Conservation (phyloP, 2,888 invertebrate species). For the Alsophila aescularia region DNA sequence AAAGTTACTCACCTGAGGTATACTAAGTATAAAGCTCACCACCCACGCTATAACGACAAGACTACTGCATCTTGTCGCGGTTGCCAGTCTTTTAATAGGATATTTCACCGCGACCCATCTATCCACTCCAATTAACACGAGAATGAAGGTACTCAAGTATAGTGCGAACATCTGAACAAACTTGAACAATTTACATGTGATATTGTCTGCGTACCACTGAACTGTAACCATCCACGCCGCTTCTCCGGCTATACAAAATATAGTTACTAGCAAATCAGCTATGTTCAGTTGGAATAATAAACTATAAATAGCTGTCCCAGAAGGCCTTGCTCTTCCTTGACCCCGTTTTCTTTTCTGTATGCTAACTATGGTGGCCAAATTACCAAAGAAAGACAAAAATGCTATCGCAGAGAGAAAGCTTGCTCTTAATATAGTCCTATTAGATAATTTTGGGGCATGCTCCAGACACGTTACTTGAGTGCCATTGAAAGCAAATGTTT, state of each 20-base stretch:
- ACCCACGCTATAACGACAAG: conserved; percentile 89
- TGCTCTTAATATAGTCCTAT: conserved; percentile 86
- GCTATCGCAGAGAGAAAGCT: conserved; percentile 89
- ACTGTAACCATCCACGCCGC: conserved; percentile 92
- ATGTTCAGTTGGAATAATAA: conserved; percentile 92
- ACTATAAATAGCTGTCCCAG: conserved; percentile 89
- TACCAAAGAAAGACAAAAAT: conserved; percentile 88
- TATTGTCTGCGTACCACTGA: conserved; percentile 91
- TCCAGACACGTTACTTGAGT: conserved; percentile 77
- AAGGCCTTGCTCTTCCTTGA: conserved; percentile 83
- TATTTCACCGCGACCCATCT: conserved; percentile 92
- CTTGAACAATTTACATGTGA: conserved; percentile 91
- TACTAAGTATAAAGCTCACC: conserved; percentile 88
- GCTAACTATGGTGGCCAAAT: conserved; percentile 90
- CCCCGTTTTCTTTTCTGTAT: conserved; percentile 87
- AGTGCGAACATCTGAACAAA: conserved; percentile 92
- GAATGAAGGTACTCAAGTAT: conserved; percentile 92
- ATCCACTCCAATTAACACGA: conserved; percentile 93
- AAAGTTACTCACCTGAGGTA: conserved; percentile 89
- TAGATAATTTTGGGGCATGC: conserved; percentile 88
- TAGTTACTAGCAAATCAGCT: conserved; percentile 91
- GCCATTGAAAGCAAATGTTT: conserved; percentile 60
- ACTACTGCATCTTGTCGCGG: conserved; percentile 87
- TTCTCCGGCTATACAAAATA: conserved; percentile 92
- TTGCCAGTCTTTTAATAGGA: conserved; percentile 89